A percentile compares a stretch with the other conserved stretches of the same genome.
These are phyloP conservation scores for Dermolepida albohirtum DNA, from an alignment of 2,888 invertebrate species.

Conservation along the genomic window DNA sequence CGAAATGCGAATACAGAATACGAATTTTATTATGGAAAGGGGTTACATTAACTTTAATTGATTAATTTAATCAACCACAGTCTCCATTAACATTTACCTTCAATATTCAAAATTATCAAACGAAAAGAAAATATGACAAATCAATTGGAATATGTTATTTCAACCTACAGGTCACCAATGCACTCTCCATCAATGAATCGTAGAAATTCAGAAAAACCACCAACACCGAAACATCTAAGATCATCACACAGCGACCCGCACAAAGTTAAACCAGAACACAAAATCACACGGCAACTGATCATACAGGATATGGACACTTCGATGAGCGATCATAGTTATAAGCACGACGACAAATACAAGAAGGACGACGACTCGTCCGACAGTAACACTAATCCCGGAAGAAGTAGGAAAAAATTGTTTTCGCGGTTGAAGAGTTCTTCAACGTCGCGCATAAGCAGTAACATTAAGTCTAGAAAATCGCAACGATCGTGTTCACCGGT, in stretches of 20 bases:
- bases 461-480: slow-evolving; percentile 66
- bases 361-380: slow-evolving; percentile 68
- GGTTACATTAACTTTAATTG: too few species aligned
- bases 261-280: slow-evolving; percentile 56
- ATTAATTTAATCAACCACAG: too few species aligned
- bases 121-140: not conserved
- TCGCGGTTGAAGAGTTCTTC: slow-evolving; percentile 78
- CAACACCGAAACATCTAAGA: slow-evolving; percentile 62
- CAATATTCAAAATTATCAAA: not conserved
- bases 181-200: slow-evolving; percentile 58
- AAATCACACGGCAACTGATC: slow-evolving; percentile 58
- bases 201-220: slow-evolving; percentile 58
- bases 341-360: slow-evolving; percentile 62
- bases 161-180: slow-evolving; percentile 55
- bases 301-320: slow-evolving; percentile 64
- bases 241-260: slow-evolving; percentile 61
- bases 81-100: too few species aligned
- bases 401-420: slow-evolving; percentile 75
- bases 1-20: too few species aligned
- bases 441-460: slow-evolving; percentile 75
- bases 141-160: slow-evolving; percentile 49
- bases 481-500: slow-evolving; percentile 78
- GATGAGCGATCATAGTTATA: slow-evolving; percentile 66
- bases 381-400: slow-evolving; percentile 66
- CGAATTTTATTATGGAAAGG: too few species aligned